Percentiles rank a stretch among this genome's conserved stretches.
These are phyloP conservation scores for Malurus leucopterus DNA, from an alignment of 2,797 vertebrate genomes.

Conservation along the genomic window DNA sequence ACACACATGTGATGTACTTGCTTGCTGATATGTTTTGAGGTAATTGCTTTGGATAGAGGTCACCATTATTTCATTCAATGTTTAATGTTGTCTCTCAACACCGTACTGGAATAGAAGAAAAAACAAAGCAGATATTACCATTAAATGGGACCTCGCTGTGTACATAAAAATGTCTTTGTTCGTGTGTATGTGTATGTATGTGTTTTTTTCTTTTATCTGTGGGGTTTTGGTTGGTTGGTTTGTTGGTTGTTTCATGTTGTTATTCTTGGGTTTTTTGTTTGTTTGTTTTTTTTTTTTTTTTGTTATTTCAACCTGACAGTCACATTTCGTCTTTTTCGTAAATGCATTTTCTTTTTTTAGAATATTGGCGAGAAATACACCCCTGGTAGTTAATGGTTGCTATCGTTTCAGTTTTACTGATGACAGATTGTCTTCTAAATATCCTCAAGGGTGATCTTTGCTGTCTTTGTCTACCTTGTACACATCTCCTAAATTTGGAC, in stretches of 20 bases:
- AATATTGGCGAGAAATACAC: conserved; percentile 61
- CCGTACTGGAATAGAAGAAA: background rate
- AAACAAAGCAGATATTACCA: background rate
- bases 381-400: conserved; percentile 57
- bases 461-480: conserved; percentile 38
- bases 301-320: conserved; percentile 13
- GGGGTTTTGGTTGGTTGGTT: rapidly evolving
- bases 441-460: conserved; percentile 53
- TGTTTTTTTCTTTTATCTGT: background rate
- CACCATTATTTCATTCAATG: background rate
- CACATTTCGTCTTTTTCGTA: conserved; percentile 61
- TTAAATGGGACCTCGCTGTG: background rate
- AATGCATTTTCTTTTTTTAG: conserved; percentile 50
- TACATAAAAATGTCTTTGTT: background rate
- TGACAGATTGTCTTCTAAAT: conserved; percentile 67
- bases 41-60: background rate
- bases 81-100: background rate
- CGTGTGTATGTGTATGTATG: background rate
- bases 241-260: background rate
- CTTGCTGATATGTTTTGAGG: background rate
- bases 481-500: conserved; percentile 45
- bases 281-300: background rate
- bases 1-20: background rate
- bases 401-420: conserved; percentile 59
- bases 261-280: rapidly evolving